Conservation (phyloP, 2,888 invertebrate species). For the Anthophora plumipes region DNA sequence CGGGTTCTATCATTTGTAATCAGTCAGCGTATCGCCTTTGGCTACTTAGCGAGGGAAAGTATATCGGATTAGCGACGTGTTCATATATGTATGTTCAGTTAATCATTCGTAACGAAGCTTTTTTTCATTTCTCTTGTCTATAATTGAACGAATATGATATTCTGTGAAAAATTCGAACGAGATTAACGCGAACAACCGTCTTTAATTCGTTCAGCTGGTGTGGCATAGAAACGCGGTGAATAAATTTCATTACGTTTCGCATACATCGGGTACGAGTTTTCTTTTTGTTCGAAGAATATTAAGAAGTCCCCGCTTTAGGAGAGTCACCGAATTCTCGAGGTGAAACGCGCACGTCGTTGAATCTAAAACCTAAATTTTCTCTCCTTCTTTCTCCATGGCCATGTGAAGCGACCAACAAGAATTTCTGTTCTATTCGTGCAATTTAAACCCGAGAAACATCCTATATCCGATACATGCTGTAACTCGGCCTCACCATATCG, state of each 20-base stretch:
- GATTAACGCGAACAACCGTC: not conserved
- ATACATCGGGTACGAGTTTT: slow-evolving; percentile 32
- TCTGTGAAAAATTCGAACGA: not conserved
- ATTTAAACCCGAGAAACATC: slow-evolving; percentile 60
- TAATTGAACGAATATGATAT: not conserved
- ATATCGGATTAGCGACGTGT: slow-evolving; percentile 49
- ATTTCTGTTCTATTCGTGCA: slow-evolving; percentile 31
- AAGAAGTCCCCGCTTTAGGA: slow-evolving; percentile 55
- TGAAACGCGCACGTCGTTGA: slow-evolving; percentile 66
- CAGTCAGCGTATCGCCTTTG: slow-evolving; percentile 67
- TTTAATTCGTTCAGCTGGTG: not conserved
- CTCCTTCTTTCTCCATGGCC: slow-evolving; percentile 54
- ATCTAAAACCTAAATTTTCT: slow-evolving; percentile 71
- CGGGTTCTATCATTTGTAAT: slow-evolving; percentile 68
- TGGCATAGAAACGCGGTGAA: slow-evolving; percentile 13
- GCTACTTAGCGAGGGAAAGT: slow-evolving; percentile 65
- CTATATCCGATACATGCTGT: slow-evolving; percentile 50
- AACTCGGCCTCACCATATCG: slow-evolving; percentile 74
- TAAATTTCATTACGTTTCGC: slow-evolving; percentile 15
- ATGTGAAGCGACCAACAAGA: slow-evolving; percentile 34
- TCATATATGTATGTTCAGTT: slow-evolving; percentile 17
- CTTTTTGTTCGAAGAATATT: slow-evolving; percentile 60
- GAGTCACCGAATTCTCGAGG: slow-evolving; percentile 69
- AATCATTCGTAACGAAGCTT: not conserved
- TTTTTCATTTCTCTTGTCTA: not conserved